Conservation (phyloP, 2,113 vertebrate genomes). For the Nibea albiflora region DNA sequence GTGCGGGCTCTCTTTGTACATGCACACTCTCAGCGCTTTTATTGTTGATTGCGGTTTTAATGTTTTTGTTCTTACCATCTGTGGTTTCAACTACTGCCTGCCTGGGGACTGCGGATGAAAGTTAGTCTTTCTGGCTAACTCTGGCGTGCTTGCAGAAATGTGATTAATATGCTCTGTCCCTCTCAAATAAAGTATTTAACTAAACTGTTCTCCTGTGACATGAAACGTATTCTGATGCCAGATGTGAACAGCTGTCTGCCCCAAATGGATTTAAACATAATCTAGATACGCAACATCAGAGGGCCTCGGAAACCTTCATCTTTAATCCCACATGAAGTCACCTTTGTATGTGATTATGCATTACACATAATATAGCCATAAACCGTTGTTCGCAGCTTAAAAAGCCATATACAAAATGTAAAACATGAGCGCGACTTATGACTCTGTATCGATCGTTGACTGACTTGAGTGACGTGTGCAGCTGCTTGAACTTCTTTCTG, state of each 20-base stretch:
- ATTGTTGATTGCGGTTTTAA: too few species aligned
- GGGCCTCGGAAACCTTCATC: neutral
- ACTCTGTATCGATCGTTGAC: neutral
- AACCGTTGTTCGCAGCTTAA: neutral
- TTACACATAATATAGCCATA: neutral
- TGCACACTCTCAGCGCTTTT: too few species aligned
- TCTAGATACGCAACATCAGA: neutral
- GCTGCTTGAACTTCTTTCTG: neutral
- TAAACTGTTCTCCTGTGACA: neutral
- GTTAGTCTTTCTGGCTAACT: too few species aligned
- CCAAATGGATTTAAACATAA: conserved; percentile 32
- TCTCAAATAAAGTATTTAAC: too few species aligned
- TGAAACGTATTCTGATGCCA: neutral
- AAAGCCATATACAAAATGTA: neutral
- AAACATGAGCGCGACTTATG: neutral
- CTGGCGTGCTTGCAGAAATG: too few species aligned
- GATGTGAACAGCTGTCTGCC: conserved; percentile 31
- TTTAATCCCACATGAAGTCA: conserved; percentile 10
- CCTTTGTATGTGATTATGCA: neutral
- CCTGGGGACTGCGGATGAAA: too few species aligned
- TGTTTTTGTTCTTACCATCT: too few species aligned
- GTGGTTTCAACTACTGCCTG: too few species aligned
- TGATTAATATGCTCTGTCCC: too few species aligned
- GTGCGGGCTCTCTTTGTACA: too few species aligned
- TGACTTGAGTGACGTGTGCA: neutral